Evolutionary conservation across 2,797 vertebrate genomes (phyloP).

Genomic region (Anguilla pacifica): DNA sequence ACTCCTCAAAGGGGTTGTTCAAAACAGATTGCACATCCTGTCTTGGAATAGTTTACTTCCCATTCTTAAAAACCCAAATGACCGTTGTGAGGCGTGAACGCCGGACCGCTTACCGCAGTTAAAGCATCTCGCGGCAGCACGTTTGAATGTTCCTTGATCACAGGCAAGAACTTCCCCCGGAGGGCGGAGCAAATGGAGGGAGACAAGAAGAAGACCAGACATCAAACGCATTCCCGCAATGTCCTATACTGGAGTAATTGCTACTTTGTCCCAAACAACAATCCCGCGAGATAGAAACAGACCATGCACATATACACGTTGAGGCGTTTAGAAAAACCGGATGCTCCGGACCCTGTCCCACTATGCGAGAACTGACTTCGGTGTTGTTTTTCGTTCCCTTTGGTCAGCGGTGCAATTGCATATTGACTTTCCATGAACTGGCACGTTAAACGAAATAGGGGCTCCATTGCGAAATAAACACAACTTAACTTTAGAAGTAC

Average conservation of each 20-base stretch:
- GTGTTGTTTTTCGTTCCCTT: neutral
- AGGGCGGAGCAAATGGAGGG: neutral
- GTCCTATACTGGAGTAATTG: neutral
- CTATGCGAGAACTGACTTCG: neutral
- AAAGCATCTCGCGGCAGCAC: neutral
- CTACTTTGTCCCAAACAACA: neutral
- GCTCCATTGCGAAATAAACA: neutral
- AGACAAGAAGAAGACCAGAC: neutral
- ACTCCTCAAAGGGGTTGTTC: slow-evolving; percentile 30
- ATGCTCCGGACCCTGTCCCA: neutral
- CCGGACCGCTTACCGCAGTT: neutral
- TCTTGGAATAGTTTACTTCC: slow-evolving; percentile 59
- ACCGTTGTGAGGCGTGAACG: neutral
- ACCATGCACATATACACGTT: neutral
- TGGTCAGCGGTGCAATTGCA: neutral
- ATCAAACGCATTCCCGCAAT: neutral
- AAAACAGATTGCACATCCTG: slow-evolving; percentile 65
- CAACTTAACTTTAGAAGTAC: neutral
- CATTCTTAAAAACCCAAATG: slow-evolving; percentile 52
- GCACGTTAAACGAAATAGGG: neutral
- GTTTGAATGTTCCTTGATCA: neutral
- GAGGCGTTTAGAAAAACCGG: neutral
- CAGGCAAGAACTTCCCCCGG: neutral
- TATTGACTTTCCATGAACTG: neutral
- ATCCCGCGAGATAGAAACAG: neutral